Conservation (phyloP, 2,888 invertebrate species). For the Ophion ellenae region DNA sequence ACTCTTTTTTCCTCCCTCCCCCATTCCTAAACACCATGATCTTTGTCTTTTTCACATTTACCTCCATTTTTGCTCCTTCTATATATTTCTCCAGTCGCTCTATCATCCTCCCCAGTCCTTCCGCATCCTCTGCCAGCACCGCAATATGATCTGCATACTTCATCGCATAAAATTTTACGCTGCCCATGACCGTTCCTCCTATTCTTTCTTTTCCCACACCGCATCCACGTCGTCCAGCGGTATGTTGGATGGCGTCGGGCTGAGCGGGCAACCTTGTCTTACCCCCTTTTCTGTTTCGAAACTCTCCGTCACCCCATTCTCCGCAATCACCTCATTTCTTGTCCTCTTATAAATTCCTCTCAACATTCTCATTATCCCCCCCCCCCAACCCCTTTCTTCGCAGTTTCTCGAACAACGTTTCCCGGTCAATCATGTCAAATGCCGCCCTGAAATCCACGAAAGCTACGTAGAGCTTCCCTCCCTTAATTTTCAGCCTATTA, state of each 20-base stretch:
- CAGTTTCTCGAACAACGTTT: too few species aligned
- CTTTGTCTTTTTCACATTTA: too few species aligned
- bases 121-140: background rate
- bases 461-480: too few species aligned
- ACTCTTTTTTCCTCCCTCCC: background rate
- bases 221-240: background rate
- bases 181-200: conserved; percentile 22
- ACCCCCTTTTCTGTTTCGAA: too few species aligned
- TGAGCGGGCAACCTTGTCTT: too few species aligned
- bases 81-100: conserved; percentile 14
- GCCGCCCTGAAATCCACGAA: too few species aligned
- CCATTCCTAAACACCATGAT: background rate
- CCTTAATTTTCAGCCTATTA: too few species aligned
- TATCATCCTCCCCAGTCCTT: conserved; percentile 15
- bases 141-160: conserved; percentile 17
- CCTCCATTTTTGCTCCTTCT: background rate
- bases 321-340: background rate
- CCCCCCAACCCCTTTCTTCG: too few species aligned
- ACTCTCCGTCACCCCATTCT: too few species aligned
- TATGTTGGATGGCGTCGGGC: background rate
- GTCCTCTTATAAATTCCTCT: background rate
- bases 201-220: background rate
- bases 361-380: background rate
- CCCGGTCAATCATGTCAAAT: too few species aligned
- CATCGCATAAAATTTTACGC: background rate